Base-by-base conservation (phyloP, 2,888 invertebrate genomes). In the Synanthedon tipuliformis region DNA sequence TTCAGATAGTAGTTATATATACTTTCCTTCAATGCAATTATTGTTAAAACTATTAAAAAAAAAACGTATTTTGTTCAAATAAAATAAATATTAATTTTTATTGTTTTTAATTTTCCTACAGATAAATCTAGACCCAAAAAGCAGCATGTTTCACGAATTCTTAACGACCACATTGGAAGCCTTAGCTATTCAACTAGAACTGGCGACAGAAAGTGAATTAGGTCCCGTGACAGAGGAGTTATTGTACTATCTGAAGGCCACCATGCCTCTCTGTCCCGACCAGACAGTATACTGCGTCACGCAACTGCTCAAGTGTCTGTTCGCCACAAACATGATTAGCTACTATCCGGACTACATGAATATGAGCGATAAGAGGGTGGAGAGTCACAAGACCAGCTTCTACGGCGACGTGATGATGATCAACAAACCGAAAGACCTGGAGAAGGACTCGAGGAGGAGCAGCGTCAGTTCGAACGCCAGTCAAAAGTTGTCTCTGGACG, bases 161-260 rank as follows among this genome's bases (percentile, higher is more conserved):
- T 75, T 95, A 52, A 88, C 89, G 55, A 89, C 91, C 7, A 85
- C 90, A 0, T 80, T 95, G 7, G 88, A 90, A 56, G 90, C 91
- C 4, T 72, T 95, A 23, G 90, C 93, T 0, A 90, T 93, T 55
- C 88, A 94, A 50, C 73, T 94, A 55, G 93, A 94, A 78, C 78
- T 94, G 40, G 88, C 91, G 1, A 91, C 91, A 0, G 87, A 92
- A 51, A 82, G 81, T 18, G 95, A 95, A 74, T 90, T 93, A 40
- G 93, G 93, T 1, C 81, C 89, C 51, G 89, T 93, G 51, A 92
- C 94, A 0, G 95, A 96, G 78, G 96, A 96, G 77, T 84, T 96
- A 13, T 82, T 96, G 1, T 89, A 88, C 61, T 95, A 95, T 69
- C 81, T 95, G 7, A 91, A 92, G 64, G 89, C 90, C 0, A 91